Evolutionary conservation across 2,113 vertebrate species (phyloP).

Genomic region (Balaeniceps rex): DNA sequence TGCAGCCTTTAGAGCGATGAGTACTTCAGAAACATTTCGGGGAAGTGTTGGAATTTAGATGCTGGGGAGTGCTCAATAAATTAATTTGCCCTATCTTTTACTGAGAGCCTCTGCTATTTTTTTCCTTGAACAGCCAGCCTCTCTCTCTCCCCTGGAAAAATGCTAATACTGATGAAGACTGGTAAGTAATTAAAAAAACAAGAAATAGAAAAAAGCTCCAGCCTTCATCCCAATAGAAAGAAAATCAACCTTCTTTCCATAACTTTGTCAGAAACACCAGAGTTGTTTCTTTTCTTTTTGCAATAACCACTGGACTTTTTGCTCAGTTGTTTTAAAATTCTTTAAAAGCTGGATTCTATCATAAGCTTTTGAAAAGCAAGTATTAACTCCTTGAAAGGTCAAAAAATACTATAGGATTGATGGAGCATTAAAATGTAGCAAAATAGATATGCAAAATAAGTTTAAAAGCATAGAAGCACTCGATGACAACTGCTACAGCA

Average conservation of each 20-base stretch:
- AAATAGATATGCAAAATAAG: not conserved
- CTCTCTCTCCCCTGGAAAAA: not conserved
- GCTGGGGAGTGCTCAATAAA: not conserved
- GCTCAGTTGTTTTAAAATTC: not conserved
- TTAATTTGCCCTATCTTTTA: not conserved
- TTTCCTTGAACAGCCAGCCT: not conserved
- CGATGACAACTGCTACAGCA: not conserved
- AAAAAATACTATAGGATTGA: not conserved
- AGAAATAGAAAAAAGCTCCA: not conserved
- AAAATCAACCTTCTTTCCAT: not conserved
- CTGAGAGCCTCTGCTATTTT: not conserved
- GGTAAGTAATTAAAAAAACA: not conserved
- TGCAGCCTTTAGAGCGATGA: not conserved
- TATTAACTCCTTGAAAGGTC: not conserved
- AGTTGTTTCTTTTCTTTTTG: not conserved
- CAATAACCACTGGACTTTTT: not conserved
- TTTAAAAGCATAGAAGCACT: not conserved
- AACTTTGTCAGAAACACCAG: not conserved
- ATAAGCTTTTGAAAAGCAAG: not conserved
- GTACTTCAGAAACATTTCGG: not conserved
- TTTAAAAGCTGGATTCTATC: not conserved
- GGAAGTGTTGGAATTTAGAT: not conserved
- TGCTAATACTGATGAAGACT: not conserved
- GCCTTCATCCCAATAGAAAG: not conserved
- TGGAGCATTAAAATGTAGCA: not conserved